Evolutionary conservation across 2,797 vertebrate genomes (phyloP).

Genomic region (Smutsia gigantea): DNA sequence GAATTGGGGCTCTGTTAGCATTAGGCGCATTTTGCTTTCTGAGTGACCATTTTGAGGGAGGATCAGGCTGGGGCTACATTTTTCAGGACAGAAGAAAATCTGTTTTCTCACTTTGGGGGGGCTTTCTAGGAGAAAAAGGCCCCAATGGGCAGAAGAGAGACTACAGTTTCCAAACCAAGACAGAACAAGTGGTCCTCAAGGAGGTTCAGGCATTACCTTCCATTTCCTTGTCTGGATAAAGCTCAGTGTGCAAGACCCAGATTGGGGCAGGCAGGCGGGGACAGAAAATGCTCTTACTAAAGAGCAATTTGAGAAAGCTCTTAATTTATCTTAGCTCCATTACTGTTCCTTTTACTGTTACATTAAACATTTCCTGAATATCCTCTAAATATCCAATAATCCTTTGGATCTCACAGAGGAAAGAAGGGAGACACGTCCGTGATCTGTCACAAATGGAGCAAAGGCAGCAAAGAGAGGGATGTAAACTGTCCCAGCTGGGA

Average conservation of each 20-base stretch:
- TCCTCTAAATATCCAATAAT: neutral
- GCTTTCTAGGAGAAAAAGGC: neutral
- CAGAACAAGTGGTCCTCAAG: neutral
- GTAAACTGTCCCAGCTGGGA: neutral
- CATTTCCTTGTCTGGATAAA: neutral
- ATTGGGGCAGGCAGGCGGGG: accelerated
- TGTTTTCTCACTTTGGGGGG: neutral
- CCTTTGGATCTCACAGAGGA: neutral
- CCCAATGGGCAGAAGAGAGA: neutral
- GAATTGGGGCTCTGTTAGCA: constrained; percentile 65
- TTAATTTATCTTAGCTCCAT: neutral
- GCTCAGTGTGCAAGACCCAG: neutral
- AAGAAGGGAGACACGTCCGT: neutral
- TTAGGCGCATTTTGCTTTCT: constrained; percentile 43
- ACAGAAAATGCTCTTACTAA: neutral
- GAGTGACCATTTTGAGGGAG: constrained; percentile 54
- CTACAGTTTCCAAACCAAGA: neutral
- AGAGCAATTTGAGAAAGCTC: neutral
- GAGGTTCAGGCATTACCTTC: neutral
- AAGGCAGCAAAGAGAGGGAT: neutral
- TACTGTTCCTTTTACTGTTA: neutral
- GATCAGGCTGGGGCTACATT: constrained; percentile 17
- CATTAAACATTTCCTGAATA: neutral
- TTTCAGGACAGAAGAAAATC: constrained; percentile 22
- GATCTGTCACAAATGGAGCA: neutral